Conservation (phyloP, 2,797 vertebrate genomes). For the Phoxinus dragarum region DNA sequence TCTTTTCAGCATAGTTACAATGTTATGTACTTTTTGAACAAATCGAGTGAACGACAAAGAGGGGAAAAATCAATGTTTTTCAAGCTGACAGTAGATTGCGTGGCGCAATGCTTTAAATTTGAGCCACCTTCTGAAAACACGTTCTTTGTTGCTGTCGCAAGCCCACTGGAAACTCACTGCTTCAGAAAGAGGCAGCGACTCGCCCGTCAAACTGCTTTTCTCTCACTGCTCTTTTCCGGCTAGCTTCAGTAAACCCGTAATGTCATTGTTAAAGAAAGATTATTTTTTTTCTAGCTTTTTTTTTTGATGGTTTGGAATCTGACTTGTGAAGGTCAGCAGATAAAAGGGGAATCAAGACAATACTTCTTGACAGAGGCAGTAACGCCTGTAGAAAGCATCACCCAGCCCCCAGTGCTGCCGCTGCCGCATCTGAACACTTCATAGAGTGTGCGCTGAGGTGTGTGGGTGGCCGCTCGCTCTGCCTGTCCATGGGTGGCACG, state of each 20-base stretch:
- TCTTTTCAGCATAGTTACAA: constrained; percentile 55
- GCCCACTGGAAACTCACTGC: constrained; percentile 72
- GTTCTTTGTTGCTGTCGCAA: constrained; percentile 71
- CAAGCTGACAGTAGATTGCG: constrained; percentile 74
- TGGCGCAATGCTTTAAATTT: constrained; percentile 76
- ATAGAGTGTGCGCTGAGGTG: constrained; percentile 48
- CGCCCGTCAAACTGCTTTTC: constrained; percentile 34
- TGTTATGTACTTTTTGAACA: constrained; percentile 23
- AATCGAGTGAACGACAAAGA: constrained; percentile 17
- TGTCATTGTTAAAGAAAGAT: constrained; percentile 43
- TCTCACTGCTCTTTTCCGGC: constrained; percentile 30
- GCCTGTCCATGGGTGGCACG: constrained; percentile 49
- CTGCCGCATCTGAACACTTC: constrained; percentile 34
- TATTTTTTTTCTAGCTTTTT: neutral
- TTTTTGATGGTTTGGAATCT: constrained; percentile 51
- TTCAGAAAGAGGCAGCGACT: constrained; percentile 31
- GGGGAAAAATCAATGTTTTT: constrained; percentile 75
- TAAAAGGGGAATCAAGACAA: constrained; percentile 48
- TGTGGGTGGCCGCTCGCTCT: constrained; percentile 51
- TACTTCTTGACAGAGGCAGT: constrained; percentile 54
- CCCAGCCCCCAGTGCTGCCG: constrained; percentile 3
- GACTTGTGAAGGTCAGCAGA: constrained; percentile 56
- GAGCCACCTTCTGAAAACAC: constrained; percentile 68
- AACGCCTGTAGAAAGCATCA: constrained; percentile 27
- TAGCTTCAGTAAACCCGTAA: constrained; percentile 54